Base-by-base conservation (phyloP, 1,140 invertebrate species). In the Helicorthomorpha holstii region DNA sequence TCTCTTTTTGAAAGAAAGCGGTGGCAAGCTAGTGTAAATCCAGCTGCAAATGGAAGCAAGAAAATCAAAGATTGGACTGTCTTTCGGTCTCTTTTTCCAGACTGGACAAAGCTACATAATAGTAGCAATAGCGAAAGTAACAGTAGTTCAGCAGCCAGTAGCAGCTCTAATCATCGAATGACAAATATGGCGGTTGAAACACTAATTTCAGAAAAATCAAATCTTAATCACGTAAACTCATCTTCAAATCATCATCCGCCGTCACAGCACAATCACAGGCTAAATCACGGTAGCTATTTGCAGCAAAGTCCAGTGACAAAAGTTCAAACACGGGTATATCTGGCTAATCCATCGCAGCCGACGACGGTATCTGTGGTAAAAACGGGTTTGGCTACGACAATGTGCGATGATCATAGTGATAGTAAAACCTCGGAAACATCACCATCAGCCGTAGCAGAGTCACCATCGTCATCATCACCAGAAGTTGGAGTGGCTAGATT, bases 401-500 rank as follows among this genome's bases (percentile, higher is more conserved):
- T n/a, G n/a, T n/a, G n/a, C n/a, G n/a, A n/a, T n/a, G n/a, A n/a
- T n/a, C n/a, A n/a, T n/a, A n/a, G n/a, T n/a, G n/a, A n/a, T n/a
- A n/a, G n/a, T n/a, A n/a, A n/a, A n/a, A n/a, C n/a, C n/a, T n/a
- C n/a, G n/a, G n/a, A n/a, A n/a, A n/a, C n/a, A n/a, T n/a, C n/a
- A n/a, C n/a, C n/a, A n/a, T n/a, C n/a, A n/a, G n/a, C n/a, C n/a
- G n/a, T n/a, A n/a, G n/a, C n/a, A n/a, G n/a, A n/a, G n/a, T n/a
- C n/a, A n/a, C n/a, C n/a, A n/a, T n/a, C n/a, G n/a, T n/a, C n/a
- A n/a, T n/a, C n/a, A n/a, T n/a, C 54, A 27, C 59, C 61, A 24
- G 61, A 64, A 54, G 56, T 64, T 19, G 63, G 63, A 16, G 55
- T 62, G 25, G 59, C 63, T 14, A 58, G 58, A 19, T 43, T 62